phyloP scores from a whole-genome alignment of 1,140 invertebrate species.

The Pseudobourletiella spinata region DNA sequence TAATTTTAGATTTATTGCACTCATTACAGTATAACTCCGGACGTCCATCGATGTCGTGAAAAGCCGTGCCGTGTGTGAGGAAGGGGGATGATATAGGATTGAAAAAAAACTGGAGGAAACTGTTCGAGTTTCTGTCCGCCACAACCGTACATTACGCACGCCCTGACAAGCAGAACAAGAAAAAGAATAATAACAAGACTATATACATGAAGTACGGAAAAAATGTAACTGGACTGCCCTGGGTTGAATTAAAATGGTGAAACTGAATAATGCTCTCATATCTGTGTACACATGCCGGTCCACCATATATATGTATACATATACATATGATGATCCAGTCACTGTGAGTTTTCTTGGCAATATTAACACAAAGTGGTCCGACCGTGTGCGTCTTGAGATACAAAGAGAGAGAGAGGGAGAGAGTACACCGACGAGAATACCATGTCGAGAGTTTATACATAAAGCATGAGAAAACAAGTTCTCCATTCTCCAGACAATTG shows the following conservation, averaged over 20 bases:
- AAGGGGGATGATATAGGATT: too few relatives aligned
- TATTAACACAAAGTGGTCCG: too few relatives aligned
- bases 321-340: not conserved
- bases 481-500: not conserved
- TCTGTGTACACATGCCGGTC: too few relatives aligned
- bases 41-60: too few relatives aligned
- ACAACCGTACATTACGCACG: not conserved
- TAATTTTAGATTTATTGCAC: too few relatives aligned
- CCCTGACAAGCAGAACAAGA: not conserved
- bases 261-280: too few relatives aligned
- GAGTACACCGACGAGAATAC: too few relatives aligned
- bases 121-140: not conserved
- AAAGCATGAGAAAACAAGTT: not conserved
- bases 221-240: not conserved
- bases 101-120: not conserved
- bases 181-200: not conserved
- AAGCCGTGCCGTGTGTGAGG: too few relatives aligned
- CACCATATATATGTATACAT: not conserved
- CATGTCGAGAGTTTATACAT: too few relatives aligned
- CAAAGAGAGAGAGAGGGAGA: too few relatives aligned
- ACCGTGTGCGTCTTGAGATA: too few relatives aligned
- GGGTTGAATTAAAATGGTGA: not conserved
- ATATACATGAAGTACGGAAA: not conserved
- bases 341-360: not conserved
- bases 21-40: too few relatives aligned